Conservation (phyloP, 2,888 invertebrate genomes). For the Ametastegia equiseti region DNA sequence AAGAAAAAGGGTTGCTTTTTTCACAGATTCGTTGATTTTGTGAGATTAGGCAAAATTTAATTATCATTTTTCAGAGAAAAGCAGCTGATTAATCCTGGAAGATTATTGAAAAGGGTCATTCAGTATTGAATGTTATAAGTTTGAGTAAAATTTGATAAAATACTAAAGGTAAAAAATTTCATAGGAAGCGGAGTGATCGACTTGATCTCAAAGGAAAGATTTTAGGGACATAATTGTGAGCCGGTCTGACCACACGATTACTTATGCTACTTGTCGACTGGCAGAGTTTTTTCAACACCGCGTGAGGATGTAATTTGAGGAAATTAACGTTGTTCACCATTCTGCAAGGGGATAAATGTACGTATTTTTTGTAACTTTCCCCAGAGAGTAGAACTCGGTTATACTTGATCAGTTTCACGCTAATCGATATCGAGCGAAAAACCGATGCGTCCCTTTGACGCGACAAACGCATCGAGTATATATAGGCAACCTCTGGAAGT, state of each 20-base stretch:
- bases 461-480: neutral
- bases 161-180: neutral
- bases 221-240: too few species aligned
- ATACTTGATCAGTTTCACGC: neutral
- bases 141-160: too few species aligned
- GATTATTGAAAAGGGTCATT: too few species aligned
- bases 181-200: neutral
- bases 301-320: neutral
- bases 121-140: too few species aligned
- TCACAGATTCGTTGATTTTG: too few species aligned
- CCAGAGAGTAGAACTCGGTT: neutral
- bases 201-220: neutral
- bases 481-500: too few species aligned
- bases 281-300: neutral
- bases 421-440: neutral
- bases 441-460: neutral
- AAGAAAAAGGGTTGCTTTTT: neutral
- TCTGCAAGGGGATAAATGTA: neutral
- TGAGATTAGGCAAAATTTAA: neutral
- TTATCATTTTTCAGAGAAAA: neutral
- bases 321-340: neutral
- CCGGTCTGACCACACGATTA: neutral
- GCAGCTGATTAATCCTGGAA: too few species aligned
- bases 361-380: neutral
- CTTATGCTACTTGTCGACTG: slow-evolving; percentile 12